A percentile compares a stretch with the other conserved stretches of the same genome.
Conservation (phyloP, 2,888 invertebrate genomes). For the Hymenopus coronatus region DNA sequence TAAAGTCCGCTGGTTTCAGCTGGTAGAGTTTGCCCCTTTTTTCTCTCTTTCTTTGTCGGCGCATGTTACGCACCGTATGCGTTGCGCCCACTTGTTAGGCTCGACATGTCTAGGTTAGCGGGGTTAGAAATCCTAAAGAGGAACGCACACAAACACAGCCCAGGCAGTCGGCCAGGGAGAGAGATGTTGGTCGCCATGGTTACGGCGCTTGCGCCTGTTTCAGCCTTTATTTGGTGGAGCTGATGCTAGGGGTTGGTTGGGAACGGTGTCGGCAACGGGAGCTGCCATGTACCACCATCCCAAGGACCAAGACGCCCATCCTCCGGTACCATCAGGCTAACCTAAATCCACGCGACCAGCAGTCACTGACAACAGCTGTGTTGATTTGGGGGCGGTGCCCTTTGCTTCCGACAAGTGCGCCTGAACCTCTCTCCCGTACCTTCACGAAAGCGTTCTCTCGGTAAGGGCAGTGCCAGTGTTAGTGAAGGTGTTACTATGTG, state of each 20-base stretch:
- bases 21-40: neutral
- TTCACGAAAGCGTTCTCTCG: neutral
- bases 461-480: neutral
- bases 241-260: conserved; percentile 6
- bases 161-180: conserved; percentile 1
- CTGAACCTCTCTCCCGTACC: neutral
- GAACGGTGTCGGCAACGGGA: neutral
- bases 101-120: neutral
- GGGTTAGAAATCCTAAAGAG: neutral
- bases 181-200: conserved; percentile 20
- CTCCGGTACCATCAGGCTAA: neutral
- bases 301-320: neutral
- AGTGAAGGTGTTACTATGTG: neutral
- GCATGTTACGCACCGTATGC: neutral
- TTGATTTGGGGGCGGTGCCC: too few species aligned
- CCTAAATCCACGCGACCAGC: too few species aligned
- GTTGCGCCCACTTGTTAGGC: neutral
- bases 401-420: too few species aligned
- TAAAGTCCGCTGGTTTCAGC: neutral
- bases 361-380: neutral
- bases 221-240: conserved; percentile 15
- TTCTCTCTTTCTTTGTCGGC: neutral
- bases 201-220: conserved; percentile 6
- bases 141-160: neutral
- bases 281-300: neutral